Percentiles rank a stretch among this genome's conserved stretches.
These are phyloP conservation scores for Nezara viridula DNA, from an alignment of 2,888 invertebrate genomes.

Conservation along the genomic window DNA sequence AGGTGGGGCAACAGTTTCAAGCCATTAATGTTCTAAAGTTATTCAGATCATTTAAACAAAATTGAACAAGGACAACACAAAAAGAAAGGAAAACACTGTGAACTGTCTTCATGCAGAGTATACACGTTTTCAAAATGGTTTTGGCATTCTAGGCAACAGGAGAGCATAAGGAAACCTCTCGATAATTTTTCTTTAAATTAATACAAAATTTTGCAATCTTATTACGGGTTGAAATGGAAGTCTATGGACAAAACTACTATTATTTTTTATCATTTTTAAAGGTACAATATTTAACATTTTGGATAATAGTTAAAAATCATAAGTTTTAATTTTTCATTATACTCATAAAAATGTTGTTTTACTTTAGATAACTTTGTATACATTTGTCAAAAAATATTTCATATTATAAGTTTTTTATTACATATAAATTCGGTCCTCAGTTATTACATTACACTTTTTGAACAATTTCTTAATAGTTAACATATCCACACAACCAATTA, in stretches of 20 bases:
- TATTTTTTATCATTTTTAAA: too few species aligned
- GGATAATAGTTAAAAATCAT: too few species aligned
- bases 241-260: too few species aligned
- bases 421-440: background rate
- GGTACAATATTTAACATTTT: too few species aligned
- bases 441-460: slow-evolving; percentile 24
- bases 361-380: too few species aligned
- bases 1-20: background rate
- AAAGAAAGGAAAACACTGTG: background rate
- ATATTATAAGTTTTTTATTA: background rate
- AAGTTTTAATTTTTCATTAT: too few species aligned
- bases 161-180: too few species aligned
- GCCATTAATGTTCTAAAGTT: background rate
- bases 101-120: too few species aligned
- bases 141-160: background rate
- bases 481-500: slow-evolving; percentile 51
- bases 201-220: background rate
- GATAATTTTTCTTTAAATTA: too few species aligned
- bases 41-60: background rate
- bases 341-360: too few species aligned
- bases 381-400: background rate
- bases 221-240: background rate
- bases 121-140: too few species aligned
- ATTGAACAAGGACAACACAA: background rate
- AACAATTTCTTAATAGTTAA: slow-evolving; percentile 18